Base-by-base conservation (phyloP, 1,140 invertebrate genomes). In the Gerris buenoi region DNA sequence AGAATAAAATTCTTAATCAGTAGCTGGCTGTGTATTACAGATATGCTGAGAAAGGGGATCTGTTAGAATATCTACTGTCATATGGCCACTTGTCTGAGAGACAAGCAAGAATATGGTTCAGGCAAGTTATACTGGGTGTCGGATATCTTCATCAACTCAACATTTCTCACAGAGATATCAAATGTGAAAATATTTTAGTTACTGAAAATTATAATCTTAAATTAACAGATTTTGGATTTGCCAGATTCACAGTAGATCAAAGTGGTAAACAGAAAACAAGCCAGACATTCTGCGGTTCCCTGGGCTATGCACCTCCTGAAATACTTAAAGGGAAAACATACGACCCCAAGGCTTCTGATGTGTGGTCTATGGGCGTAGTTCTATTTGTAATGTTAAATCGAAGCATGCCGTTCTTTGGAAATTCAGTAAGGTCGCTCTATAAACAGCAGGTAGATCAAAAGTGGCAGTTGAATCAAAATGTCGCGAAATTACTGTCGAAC, bases 161-260 rank as follows among this genome's bases (percentile, higher is more conserved):
- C 58, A 85, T 91, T 61, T 86, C 85, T 1, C 88, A 91, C 73
- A 76, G 88, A 69, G 86, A 88, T 74, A 76, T 88, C 33, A 90
- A 91, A 77, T 90, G 88, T 74, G 88, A 90, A 76, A 91, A 91
- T 74, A 79, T 89, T 63, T 76, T 90, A 14, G 79, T 91, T 18
- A 88, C 88, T 0, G 77, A 78, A 18, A 83, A 84, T 72, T 85
- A 83, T 71, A 88, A 88, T 70, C 78, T 88, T 0, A 89, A 89
- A 76, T 77, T 90, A n/a, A 85, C 87, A 14, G 89, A 91, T 77
- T 93, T 93, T 78, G 90, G 90, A 23, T 93, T 93, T 72, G 81
- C 84, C 1, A 76, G 85, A 2, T 76, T 73, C 25, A 68, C 75
- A 22, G 68, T 76, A 0, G 80, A 83, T 71, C 60, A 75, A 77